These are phyloP conservation scores for Drosophila ohnishii DNA, from an alignment of 1,140 invertebrate species.

Conservation along the genomic window DNA sequence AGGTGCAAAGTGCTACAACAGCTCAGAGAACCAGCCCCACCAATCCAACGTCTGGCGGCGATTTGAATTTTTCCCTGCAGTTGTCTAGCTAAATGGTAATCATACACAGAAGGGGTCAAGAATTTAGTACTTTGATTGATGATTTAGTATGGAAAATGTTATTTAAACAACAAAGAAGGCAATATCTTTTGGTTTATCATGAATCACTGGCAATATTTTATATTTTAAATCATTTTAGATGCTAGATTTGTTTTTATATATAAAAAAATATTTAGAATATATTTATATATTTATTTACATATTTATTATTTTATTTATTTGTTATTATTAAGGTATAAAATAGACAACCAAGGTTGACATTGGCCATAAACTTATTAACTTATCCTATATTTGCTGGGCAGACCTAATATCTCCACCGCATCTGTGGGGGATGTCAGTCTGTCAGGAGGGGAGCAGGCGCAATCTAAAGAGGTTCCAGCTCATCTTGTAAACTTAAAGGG, in stretches of 20 bases:
- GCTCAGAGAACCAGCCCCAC: conserved; percentile 50
- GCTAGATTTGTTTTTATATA: background rate
- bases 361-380: background rate
- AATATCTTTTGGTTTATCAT: too few species aligned
- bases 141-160: background rate
- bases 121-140: background rate
- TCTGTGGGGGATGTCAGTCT: background rate
- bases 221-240: background rate
- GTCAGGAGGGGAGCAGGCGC: conserved; percentile 8
- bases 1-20: conserved; percentile 77
- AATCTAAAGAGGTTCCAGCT: conserved; percentile 10
- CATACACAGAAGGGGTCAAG: conserved; percentile 16
- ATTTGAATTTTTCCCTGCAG: conserved; percentile 76
- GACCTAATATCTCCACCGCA: background rate
- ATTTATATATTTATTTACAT: too few species aligned
- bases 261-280: background rate
- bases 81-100: conserved; percentile 58
- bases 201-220: background rate
- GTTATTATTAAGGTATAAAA: too few species aligned
- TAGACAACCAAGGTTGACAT: background rate
- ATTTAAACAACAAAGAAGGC: background rate
- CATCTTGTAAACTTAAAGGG: conserved; percentile 12
- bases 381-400: background rate
- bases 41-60: conserved; percentile 34
- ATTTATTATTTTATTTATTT: too few species aligned